Conservation (phyloP, 2,888 invertebrate species). For the Synergus umbraculus region DNA sequence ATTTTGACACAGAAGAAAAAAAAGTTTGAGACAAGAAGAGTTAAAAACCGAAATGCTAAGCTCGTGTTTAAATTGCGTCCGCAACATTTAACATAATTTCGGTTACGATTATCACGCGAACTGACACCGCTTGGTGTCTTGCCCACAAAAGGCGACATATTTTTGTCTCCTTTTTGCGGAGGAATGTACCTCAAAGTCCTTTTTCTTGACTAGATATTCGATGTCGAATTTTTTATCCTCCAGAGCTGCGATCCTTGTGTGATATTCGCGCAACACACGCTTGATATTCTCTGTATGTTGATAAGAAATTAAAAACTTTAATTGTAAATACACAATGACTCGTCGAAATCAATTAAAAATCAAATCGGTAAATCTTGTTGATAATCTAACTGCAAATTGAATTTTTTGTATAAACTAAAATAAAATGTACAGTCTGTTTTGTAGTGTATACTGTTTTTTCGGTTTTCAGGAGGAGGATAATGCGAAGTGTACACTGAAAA, state of each 20-base stretch:
- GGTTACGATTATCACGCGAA: slow-evolving; percentile 44
- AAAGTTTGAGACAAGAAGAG: slow-evolving; percentile 49
- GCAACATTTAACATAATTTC: slow-evolving; percentile 56
- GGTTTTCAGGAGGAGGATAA: slow-evolving; percentile 20
- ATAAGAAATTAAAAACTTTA: slow-evolving; percentile 60
- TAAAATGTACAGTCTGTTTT: slow-evolving; percentile 14
- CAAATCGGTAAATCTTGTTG: background rate
- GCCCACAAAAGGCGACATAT: slow-evolving; percentile 51
- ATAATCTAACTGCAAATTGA: background rate
- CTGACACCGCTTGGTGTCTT: slow-evolving; percentile 55
- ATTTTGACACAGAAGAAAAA: slow-evolving; percentile 45
- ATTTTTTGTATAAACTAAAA: background rate
- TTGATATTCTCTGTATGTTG: slow-evolving; percentile 84
- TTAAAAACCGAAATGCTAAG: slow-evolving; percentile 64
- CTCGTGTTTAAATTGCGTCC: slow-evolving; percentile 61
- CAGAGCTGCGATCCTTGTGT: slow-evolving; percentile 91
- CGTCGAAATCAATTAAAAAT: background rate
- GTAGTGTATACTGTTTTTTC: slow-evolving; percentile 32
- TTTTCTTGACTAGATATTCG: slow-evolving; percentile 98
- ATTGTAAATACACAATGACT: slow-evolving; percentile 11
- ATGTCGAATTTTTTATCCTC: slow-evolving; percentile 98
- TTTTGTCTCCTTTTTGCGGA: slow-evolving; percentile 51
- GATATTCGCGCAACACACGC: slow-evolving; percentile 89
- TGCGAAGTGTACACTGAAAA: slow-evolving; percentile 16
- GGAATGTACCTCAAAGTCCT: slow-evolving; percentile 96